Evolutionary conservation across 2,888 invertebrate species (phyloP), one percentile per base, ranked within the genome.

Genomic region (Nomada fabriciana): DNA sequence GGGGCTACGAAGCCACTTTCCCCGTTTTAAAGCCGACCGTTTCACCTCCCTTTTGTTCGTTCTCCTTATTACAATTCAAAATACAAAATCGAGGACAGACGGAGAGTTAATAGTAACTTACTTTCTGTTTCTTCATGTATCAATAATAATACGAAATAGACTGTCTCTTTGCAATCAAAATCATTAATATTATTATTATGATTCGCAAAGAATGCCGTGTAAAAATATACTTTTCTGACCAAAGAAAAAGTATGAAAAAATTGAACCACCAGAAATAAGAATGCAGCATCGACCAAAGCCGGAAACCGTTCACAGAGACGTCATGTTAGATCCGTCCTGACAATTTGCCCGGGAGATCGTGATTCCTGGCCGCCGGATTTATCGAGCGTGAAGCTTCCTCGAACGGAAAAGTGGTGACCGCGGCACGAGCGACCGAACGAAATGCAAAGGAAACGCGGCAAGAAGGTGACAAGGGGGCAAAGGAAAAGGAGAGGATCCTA

Each of bases 331-430:
- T 68, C 63, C 69, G 63, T 82, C 57, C 82, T 79, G 73, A 65
- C 85, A 75, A 84, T 85, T 84, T 74, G 76, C 68, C 64, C 59
- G 55, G 52, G 60, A 60, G 68, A 76, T 81, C 80, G 77, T 77
- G 87, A 86, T 84, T 88, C 84, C 76, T 77, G 82, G 80, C 88
- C 70, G 75, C 71, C 50, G 57, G 76, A 68, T 82, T 82, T 82
- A 82, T 83, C 80, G 80, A 84, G 76, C 85, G 85, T 84, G 71
- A 85, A 73, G 77, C 55, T 78, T 79, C 68, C 42, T 75, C 83
- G 70, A 67, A 75, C 64, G 82, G 69, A 67, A 74, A 70, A 74
- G 77, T 77, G 73, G 82, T 77, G 73, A 75, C 74, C 47, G 69
- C 43, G 68, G 69, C 29, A 0, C 43, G 53, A 9, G 50, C 15